Percentiles rank a stretch among this genome's conserved stretches.
Evolutionary conservation across 2,113 vertebrate species (phyloP).

Genomic region (Epinephelus moara): DNA sequence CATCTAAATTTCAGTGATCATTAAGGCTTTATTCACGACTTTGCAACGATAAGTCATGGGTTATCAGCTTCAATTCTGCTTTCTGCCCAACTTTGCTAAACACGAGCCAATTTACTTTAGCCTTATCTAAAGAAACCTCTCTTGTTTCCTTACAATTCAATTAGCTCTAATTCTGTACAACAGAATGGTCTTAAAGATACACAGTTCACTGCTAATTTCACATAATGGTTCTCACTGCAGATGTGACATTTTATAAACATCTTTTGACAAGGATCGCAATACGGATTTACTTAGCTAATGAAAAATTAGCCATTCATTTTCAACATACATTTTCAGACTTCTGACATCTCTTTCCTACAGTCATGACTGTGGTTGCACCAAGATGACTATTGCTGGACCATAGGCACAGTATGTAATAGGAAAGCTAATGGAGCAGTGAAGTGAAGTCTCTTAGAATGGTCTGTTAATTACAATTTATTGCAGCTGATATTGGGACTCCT

Average conservation of each 20-base stretch:
- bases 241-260: constrained; percentile 16
- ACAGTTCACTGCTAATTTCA: not conserved
- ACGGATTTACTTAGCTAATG: not conserved
- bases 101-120: constrained; percentile 6
- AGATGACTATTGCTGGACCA: constrained; percentile 71
- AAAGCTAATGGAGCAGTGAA: constrained; percentile 76
- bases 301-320: constrained; percentile 18
- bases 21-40: not conserved
- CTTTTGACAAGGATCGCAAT: not conserved
- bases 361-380: constrained; percentile 69
- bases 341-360: constrained; percentile 10
- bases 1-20: constrained; percentile 5
- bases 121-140: constrained; percentile 32
- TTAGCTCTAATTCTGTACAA: constrained; percentile 35
- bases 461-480: constrained; percentile 85
- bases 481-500: constrained; percentile 58
- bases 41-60: not conserved
- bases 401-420: constrained; percentile 74
- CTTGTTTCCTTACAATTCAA: constrained; percentile 24
- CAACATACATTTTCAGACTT: not conserved
- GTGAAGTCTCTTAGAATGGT: constrained; percentile 77
- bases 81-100: not conserved
- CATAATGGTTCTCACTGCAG: not conserved
- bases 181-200: not conserved
- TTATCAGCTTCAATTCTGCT: constrained; percentile 26